Evolutionary conservation across 1,140 invertebrate genomes (phyloP), one percentile per base, ranked within the genome.

Genomic region (Hydropsyche tenuis): DNA sequence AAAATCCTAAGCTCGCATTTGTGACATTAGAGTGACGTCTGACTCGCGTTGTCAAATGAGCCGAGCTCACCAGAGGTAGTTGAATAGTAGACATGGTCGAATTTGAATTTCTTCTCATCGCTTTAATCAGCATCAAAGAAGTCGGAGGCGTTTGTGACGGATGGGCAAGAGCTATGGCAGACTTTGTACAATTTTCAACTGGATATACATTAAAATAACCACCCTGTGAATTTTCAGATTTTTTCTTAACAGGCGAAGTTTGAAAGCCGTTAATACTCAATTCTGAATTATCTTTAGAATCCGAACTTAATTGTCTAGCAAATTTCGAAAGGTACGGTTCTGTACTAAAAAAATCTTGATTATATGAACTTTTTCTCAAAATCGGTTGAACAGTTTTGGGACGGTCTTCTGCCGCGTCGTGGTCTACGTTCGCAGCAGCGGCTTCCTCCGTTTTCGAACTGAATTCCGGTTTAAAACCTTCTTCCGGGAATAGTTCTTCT

Each of bases 21-120:
- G 86, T 86, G 62, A 88, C 89, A 82, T 90, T 90, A 11, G 89
- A 90, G 83, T 90, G 89, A 78, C 89, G 80, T 43, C 89, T 83
- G 81, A 84, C 82, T 27, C 84, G 83, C 0, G 83, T 84, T 5
- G 85, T 83, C 12, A 85, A 75, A 71, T 85, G 84, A 11, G 84
- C 84, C 0, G 84, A 85, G 73, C 83, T 84, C 3, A 84, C 73
- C 16, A 86, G 77, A 1, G 86, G 85, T 23, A 89, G 78, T 73
- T 88, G 87, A 74, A 88, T 85, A 0, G 87, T 87, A 0, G 87
- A 88, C 86, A 88, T 88, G 4, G 87, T 88, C 25, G 87, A 88
- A 66, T 84, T 88, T 0, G 86, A 87, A 80, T 88, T 87, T 75
- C 87, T 81, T 37, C 30, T 37, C 30, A 37, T 37, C 3, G 30